A percentile compares a stretch with the other conserved stretches of the same genome.
These are phyloP conservation scores for Didymodactylos carnosus DNA, from an alignment of 2,888 invertebrate species.

Conservation along the genomic window DNA sequence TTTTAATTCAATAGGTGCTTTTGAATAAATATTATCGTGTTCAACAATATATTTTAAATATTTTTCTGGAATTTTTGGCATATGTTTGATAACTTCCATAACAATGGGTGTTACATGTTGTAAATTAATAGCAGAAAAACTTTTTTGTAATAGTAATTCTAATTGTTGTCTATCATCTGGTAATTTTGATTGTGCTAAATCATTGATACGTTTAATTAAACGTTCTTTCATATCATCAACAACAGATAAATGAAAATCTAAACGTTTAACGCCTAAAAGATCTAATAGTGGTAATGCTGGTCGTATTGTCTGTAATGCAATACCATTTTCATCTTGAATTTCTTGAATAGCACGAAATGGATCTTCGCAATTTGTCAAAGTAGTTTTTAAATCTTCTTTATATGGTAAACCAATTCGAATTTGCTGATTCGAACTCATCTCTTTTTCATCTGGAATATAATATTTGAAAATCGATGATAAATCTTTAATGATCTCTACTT, in stretches of 20 bases:
- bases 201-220: conserved; percentile 8
- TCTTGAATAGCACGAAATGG: conserved; percentile 93
- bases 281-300: conserved; percentile 86
- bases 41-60: conserved; percentile 24
- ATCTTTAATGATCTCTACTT: too few relatives aligned
- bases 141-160: conserved; percentile 68
- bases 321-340: conserved; percentile 54
- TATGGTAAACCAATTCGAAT: too few relatives aligned
- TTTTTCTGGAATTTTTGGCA: conserved; percentile 75
- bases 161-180: conserved; percentile 53
- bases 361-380: conserved; percentile 80
- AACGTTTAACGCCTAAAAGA: conserved; percentile 67
- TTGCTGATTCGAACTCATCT: too few relatives aligned
- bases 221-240: conserved; percentile 13
- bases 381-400: conserved; percentile 62
- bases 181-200: conserved; percentile 17
- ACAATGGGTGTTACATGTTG: conserved; percentile 68
- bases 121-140: conserved; percentile 76
- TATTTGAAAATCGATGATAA: too few relatives aligned
- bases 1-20: conserved; percentile 85
- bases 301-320: conserved; percentile 57
- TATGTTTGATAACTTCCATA: conserved; percentile 76
- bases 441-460: too few relatives aligned
- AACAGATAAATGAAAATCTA: conserved; percentile 83
- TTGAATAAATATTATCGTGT: conserved; percentile 59